Conservation (phyloP, 1,140 invertebrate genomes). For the Hylyphantes graminicola region DNA sequence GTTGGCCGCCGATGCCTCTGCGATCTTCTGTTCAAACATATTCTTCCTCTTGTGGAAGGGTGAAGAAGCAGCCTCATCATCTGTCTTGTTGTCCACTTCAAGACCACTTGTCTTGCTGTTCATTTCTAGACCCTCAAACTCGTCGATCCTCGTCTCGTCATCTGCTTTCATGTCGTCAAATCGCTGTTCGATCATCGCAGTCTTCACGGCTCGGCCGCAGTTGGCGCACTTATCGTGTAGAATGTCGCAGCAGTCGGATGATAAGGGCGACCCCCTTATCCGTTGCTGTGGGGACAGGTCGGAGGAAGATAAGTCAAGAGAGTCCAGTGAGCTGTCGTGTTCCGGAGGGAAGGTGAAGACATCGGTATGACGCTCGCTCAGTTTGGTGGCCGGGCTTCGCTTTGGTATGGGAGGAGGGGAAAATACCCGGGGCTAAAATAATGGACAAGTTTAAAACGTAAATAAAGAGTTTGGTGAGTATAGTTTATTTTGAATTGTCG, state of each 20-base stretch:
- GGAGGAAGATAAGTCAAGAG: constrained; percentile 10
- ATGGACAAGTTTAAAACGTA: not conserved
- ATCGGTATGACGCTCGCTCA: constrained; percentile 18
- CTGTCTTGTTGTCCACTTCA: not conserved
- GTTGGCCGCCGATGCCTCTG: not conserved
- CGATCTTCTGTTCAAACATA: constrained; percentile 16
- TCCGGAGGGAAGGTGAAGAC: constrained; percentile 33
- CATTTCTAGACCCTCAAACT: too few species aligned
- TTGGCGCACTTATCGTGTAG: constrained; percentile 15
- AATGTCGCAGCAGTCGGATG: not conserved
- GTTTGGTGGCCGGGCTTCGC: constrained; percentile 29
- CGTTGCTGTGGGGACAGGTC: not conserved
- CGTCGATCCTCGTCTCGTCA: too few species aligned
- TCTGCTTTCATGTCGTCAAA: not conserved
- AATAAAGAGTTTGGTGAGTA: too few species aligned
- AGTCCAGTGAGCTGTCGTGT: constrained; percentile 21
- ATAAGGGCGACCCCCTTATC: constrained; percentile 3
- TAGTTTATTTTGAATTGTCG: too few species aligned
- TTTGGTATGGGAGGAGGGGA: constrained; percentile 47
- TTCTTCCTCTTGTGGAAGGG: constrained; percentile 13
- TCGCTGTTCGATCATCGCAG: not conserved
- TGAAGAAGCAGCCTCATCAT: not conserved
- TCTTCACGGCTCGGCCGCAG: constrained; percentile 8
- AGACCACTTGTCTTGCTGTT: not conserved
- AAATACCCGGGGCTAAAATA: constrained; percentile 9